Percentiles rank a stretch among this genome's conserved stretches.
Conservation (phyloP, 2,113 vertebrate species). For the Stegostoma tigrinum region DNA sequence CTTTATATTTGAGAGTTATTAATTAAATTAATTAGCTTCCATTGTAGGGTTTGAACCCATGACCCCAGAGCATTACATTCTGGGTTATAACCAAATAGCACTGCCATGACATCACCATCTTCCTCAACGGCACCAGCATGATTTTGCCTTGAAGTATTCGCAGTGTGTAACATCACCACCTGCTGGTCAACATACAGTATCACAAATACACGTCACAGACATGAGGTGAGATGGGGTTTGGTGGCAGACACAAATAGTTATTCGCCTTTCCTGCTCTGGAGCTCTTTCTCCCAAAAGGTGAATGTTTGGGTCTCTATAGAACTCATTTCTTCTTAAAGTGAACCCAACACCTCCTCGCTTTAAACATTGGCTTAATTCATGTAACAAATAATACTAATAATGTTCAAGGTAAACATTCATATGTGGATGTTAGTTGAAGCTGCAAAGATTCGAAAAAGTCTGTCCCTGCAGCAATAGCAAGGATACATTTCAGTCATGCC, state of each 20-base stretch:
- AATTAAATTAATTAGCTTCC: too few relatives aligned
- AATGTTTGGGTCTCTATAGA: not conserved
- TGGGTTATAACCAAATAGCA: too few relatives aligned
- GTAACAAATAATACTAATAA: not conserved
- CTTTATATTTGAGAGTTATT: too few relatives aligned
- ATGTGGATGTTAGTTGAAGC: not conserved
- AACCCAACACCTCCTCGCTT: too few relatives aligned
- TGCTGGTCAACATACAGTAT: not conserved
- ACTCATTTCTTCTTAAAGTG: not conserved
- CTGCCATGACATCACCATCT: too few relatives aligned
- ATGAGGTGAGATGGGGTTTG: not conserved
- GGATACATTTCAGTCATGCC: not conserved
- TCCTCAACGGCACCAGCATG: not conserved
- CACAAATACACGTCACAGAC: not conserved
- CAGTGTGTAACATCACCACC: slow-evolving; percentile 5
- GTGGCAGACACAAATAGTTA: not conserved
- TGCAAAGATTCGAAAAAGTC: not conserved
- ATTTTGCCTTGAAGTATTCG: not conserved
- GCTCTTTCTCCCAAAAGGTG: not conserved
- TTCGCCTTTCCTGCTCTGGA: too few relatives aligned
- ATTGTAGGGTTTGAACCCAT: too few relatives aligned
- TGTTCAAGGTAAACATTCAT: not conserved
- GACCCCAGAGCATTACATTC: too few relatives aligned
- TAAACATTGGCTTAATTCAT: too few relatives aligned
- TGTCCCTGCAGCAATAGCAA: not conserved